Base-by-base conservation (phyloP, 2,113 vertebrate species). In the Ibidorhyncha struthersii region DNA sequence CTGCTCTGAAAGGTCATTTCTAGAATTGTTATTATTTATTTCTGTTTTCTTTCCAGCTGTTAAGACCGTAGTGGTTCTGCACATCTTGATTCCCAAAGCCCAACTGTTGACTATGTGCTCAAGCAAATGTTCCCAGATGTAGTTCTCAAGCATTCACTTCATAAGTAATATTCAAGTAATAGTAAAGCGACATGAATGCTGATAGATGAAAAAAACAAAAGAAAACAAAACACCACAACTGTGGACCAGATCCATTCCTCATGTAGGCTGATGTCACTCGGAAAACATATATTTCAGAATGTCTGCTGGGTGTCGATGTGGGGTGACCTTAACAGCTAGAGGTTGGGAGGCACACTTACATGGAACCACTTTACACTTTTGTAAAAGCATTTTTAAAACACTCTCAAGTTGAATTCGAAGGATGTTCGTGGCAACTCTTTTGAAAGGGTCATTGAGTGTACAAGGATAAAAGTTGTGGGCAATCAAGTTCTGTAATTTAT, bases 371-470 rank as follows among this genome's bases (percentile, higher is more conserved):
- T 89, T 41, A 78, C n/a, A 20, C 63, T 86, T 90, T 25, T 70
- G 55, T 89, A 81, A 89, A 96, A 84, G 53, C 59, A 45, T 59
- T 89, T 97, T 83, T 86, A 70, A 86, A 96, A 77, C 29, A 49
- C n/a, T 86, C 47, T 84, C 26, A n/a, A 25, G 8, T 10, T 76
- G 86, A 91, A 82, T 89, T 79, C 9, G 26, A 91, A 84, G 83
- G 78, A 94, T 91, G 81, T 91, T 94, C 86, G 82, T 66, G 80
- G 82, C 89, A 88, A 66, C 56, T 34, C 59, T 80, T 93, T 86
- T 74, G 77, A 93, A 96, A 89, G 81, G 91, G 91, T 95, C 94
- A 84, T 71, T 96, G 91, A 50, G 41, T 91, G 52, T 89, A 86
- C 77, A 82, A 93, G 89, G 52, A 78, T 93, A 81, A 91, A 90